Evolutionary conservation across 92 coral and sea anemone species (phyloP), one percentile per base, ranked within the genome.

Genomic region (Actinernus sp.): DNA sequence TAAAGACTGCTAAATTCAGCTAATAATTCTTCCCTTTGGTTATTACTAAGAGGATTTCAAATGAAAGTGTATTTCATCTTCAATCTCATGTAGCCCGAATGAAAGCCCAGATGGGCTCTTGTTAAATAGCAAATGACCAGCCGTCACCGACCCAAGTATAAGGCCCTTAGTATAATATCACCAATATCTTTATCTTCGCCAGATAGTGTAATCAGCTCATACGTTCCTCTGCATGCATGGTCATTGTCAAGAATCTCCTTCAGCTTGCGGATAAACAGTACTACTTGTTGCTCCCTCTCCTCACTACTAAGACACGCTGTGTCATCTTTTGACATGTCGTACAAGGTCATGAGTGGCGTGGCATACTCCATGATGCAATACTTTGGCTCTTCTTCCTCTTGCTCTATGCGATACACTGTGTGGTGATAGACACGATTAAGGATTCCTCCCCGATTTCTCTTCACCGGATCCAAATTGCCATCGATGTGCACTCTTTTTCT

Each of bases 291-390:
- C 32, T 93, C 88, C 23, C 96, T 79, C 65, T 88, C 89, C 31
- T 85, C 88, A n/a, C 69, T 48, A 83, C 74, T 81, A 59, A 93
- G 49, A 10, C 72, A 80, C 10, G 88, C 92, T 27, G 63, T 80
- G 17, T 58, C 36, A 41, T 81, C 73, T 25, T 31, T 26, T 1
- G 90, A 76, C 98, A 93, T 93, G 48, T 89, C 96, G 25, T 63
- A 81, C 46, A 93, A 71, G 19, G 90, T 61, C 63, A 75, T 72
- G 28, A 93, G 51, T 10, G 93, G 85, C 4, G 96, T 74, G 23
- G 96, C 93, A 34, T 93, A 93, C 73, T 93, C 91, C 68, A 85
- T 58, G 3, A 89, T 65, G 49, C 79, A 63, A 47, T 62, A 52
- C 61, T 61, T 54, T n/a, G 50, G 46, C 1, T 82, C 84, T 1